Evolutionary conservation across 2,113 vertebrate species (phyloP).

Genomic region (Hippocampus barbouri): DNA sequence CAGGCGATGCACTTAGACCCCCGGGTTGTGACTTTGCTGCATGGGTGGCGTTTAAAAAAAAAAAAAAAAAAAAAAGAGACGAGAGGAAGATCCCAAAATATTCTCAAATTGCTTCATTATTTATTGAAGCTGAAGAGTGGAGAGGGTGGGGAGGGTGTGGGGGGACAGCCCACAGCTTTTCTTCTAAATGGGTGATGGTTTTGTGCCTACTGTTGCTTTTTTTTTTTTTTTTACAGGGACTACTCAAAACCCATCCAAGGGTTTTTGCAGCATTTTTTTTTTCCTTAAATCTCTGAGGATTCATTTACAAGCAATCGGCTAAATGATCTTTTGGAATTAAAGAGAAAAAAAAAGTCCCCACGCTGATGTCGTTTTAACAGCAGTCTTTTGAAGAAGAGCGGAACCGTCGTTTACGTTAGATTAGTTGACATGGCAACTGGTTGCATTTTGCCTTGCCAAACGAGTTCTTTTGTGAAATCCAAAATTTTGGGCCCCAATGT

Average conservation of each 20-base stretch:
- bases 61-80: background rate
- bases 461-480: too few species aligned
- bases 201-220: constrained; percentile 9
- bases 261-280: constrained; percentile 7
- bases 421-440: too few species aligned
- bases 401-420: too few species aligned
- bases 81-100: constrained; percentile 8
- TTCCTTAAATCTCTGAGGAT: background rate
- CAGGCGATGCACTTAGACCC: background rate
- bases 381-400: background rate
- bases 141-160: too few species aligned
- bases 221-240: constrained; percentile 7
- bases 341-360: background rate
- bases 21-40: background rate
- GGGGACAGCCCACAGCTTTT: constrained; percentile 21
- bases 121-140: constrained; percentile 22
- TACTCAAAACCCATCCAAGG: background rate
- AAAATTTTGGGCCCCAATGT: too few species aligned
- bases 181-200: constrained; percentile 8
- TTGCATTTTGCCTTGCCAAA: too few species aligned
- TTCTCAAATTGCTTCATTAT: constrained; percentile 22
- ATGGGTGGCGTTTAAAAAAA: background rate
- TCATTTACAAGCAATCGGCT: background rate
- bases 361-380: background rate
- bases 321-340: background rate